phyloP scores from a whole-genome alignment of 2,797 vertebrate genomes.

The Heliangelus exortis region DNA sequence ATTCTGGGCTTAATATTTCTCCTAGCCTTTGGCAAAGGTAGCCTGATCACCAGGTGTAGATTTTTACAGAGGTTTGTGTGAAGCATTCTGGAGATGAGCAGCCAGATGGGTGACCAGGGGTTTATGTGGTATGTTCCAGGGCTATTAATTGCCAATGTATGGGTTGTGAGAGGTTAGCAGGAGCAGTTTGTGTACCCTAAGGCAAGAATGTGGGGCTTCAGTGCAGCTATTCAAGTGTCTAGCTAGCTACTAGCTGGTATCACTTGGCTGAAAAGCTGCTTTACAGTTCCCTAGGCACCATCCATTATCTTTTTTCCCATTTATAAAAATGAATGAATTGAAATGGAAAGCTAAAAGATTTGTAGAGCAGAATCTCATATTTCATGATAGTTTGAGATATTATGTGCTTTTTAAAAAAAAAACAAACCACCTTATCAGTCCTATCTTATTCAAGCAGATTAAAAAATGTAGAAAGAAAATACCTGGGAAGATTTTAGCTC shows the following conservation, averaged over 20 bases:
- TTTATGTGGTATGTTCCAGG: not conserved
- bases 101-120: not conserved
- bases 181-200: not conserved
- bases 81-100: not conserved
- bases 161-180: not conserved
- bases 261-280: not conserved
- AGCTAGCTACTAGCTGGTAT: not conserved
- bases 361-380: slow-evolving; percentile 8
- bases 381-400: slow-evolving; percentile 22
- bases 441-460: slow-evolving; percentile 29
- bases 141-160: not conserved
- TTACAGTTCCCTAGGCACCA: not conserved
- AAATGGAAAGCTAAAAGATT: slow-evolving; percentile 23
- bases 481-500: slow-evolving; percentile 61
- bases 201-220: not conserved
- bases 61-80: not conserved
- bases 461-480: slow-evolving; percentile 72
- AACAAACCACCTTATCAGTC: not conserved
- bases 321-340: slow-evolving; percentile 62
- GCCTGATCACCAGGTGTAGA: not conserved
- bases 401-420: not conserved
- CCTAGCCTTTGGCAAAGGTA: not conserved
- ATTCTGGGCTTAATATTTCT: not conserved
- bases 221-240: not conserved
- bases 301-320: not conserved